A percentile compares a stretch with the other conserved stretches of the same genome.
These are phyloP conservation scores for Echiichthys vipera DNA, from an alignment of 2,797 vertebrate genomes.

Conservation along the genomic window DNA sequence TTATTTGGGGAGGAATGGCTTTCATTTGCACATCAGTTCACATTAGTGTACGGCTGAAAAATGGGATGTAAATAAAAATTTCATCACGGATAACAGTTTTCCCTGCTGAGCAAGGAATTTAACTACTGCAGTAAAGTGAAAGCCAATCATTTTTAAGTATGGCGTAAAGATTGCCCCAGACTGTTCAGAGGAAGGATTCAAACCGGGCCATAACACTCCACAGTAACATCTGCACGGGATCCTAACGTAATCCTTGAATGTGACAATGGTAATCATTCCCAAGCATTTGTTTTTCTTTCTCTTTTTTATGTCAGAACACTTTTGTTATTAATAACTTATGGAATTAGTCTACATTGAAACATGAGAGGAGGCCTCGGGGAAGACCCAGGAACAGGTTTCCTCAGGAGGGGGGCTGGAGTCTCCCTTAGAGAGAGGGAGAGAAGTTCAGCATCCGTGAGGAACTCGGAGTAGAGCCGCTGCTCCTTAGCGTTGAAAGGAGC, in stretches of 20 bases:
- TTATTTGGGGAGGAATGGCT: slow-evolving; percentile 1
- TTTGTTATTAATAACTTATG: too few relatives aligned
- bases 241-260: background rate
- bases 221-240: background rate
- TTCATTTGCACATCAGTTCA: background rate
- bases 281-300: background rate
- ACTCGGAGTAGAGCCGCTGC: too few relatives aligned
- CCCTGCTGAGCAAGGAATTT: background rate
- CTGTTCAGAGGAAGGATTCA: background rate
- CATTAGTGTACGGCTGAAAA: background rate
- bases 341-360: background rate
- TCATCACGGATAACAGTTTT: background rate
- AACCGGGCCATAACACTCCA: background rate
- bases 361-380: too few relatives aligned
- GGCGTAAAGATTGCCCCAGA: background rate
- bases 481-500: too few relatives aligned
- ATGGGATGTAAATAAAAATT: slow-evolving; percentile 9
- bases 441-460: too few relatives aligned
- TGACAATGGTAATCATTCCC: background rate
- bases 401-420: too few relatives aligned
- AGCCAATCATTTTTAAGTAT: background rate
- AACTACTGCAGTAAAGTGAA: background rate
- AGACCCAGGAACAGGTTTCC: too few relatives aligned
- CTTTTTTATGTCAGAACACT: background rate
- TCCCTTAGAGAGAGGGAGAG: too few relatives aligned